A percentile compares a stretch with the other conserved stretches of the same genome.
Conservation (phyloP, 2,113 vertebrate genomes). For the Fukomys damarensis region DNA sequence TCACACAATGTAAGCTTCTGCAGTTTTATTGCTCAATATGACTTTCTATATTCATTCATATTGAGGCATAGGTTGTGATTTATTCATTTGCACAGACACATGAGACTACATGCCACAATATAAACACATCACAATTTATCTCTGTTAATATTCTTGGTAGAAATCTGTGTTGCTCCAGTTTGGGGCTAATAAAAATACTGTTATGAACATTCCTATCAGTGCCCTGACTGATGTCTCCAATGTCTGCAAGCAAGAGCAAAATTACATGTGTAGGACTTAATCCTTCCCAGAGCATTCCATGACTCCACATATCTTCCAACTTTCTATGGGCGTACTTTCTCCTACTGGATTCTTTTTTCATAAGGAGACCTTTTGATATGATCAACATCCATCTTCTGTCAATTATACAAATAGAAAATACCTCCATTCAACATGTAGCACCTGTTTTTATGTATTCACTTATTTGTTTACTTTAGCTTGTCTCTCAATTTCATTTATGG, state of each 20-base stretch:
- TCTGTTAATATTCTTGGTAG: neutral
- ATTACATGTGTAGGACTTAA: neutral
- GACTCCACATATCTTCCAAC: neutral
- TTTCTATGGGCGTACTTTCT: neutral
- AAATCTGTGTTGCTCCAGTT: neutral
- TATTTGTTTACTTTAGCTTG: neutral
- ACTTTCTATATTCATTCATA: neutral
- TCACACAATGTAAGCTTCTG: neutral
- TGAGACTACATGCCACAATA: neutral
- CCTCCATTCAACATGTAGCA: neutral
- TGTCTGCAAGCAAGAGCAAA: fast-evolving
- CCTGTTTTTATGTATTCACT: neutral
- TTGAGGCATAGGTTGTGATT: neutral
- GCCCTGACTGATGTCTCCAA: neutral
- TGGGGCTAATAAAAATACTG: neutral
- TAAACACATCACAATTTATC: neutral
- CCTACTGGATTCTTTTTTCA: neutral
- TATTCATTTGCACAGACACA: neutral
- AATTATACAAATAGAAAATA: neutral
- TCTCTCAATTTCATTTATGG: neutral
- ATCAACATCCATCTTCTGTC: neutral
- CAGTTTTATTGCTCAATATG: neutral
- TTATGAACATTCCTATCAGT: neutral
- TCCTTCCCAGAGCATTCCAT: no score
- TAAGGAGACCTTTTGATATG: neutral